phyloP scores from a whole-genome alignment of 2,113 vertebrate species.

The Odocoileus virginianus region DNA sequence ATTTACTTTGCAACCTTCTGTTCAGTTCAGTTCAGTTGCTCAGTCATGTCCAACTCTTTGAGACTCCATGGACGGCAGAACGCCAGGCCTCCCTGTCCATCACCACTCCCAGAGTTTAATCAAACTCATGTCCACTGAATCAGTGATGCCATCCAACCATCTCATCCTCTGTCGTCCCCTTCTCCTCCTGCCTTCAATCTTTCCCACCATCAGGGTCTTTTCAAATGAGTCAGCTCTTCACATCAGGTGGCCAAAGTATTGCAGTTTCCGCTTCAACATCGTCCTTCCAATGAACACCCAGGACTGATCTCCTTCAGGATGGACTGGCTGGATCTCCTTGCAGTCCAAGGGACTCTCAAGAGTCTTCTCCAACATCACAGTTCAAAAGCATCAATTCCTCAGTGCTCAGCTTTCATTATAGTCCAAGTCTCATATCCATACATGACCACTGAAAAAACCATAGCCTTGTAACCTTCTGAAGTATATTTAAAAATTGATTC shows the following conservation, averaged over 20 bases:
- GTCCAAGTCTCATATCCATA: not conserved
- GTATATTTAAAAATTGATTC: constrained; percentile 16
- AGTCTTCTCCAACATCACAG: not conserved
- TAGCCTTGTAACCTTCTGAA: not conserved
- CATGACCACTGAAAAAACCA: not conserved
- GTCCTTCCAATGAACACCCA: not conserved
- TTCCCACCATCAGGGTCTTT: not conserved
- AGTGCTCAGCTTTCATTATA: accelerated
- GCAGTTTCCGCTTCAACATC: not conserved
- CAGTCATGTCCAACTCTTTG: accelerated
- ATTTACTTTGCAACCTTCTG: not conserved
- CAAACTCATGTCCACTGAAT: not conserved
- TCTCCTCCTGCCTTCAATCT: not conserved
- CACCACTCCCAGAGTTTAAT: accelerated
- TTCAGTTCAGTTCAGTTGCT: not conserved
- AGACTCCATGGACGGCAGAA: not conserved
- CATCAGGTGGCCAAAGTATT: not conserved
- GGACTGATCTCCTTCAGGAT: not conserved
- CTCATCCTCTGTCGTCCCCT: not conserved
- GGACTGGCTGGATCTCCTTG: not conserved
- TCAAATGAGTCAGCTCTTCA: accelerated
- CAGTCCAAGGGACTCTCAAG: not conserved
- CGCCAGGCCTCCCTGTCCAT: not conserved
- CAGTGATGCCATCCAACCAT: accelerated
- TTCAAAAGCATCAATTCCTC: not conserved